These are phyloP conservation scores for Nemopilema nomurai DNA, from an alignment of 30 jellyfish, hydroid and myxozoan species.

Conservation along the genomic window DNA sequence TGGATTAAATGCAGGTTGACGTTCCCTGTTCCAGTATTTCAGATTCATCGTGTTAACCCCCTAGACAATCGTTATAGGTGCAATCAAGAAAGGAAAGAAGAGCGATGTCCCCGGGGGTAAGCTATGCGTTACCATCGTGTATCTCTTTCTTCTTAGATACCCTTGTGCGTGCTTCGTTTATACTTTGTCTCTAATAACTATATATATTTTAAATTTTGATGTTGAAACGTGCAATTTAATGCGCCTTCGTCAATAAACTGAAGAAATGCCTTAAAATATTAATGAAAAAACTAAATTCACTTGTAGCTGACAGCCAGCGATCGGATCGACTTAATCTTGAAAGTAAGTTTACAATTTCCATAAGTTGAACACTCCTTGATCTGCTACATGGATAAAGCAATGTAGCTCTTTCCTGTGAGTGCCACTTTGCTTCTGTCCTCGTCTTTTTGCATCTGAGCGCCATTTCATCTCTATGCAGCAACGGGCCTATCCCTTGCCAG, in stretches of 20 bases:
- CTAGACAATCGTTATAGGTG: conserved; percentile 9
- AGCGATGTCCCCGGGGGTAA: conserved; percentile 44
- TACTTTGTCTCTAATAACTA: too few relatives aligned
- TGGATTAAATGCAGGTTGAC: too few relatives aligned
- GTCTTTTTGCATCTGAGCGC: too few relatives aligned
- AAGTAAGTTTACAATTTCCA: background rate
- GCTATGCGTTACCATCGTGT: background rate
- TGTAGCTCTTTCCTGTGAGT: background rate
- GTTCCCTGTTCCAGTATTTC: too few relatives aligned
- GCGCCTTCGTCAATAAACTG: too few relatives aligned
- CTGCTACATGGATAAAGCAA: background rate
- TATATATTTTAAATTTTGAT: too few relatives aligned
- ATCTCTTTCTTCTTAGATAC: background rate
- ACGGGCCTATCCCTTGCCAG: too few relatives aligned
- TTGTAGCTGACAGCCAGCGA: background rate
- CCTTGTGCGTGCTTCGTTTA: background rate
- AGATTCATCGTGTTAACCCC: too few relatives aligned
- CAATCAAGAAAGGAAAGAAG: conserved; percentile 65
- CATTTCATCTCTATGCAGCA: too few relatives aligned
- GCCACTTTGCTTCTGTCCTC: too few relatives aligned
- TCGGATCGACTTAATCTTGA: conserved; percentile 27
- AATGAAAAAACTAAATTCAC: background rate
- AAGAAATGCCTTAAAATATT: background rate
- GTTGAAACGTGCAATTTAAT: too few relatives aligned
- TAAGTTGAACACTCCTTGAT: background rate